Conservation (phyloP, 1,140 invertebrate genomes). For the Trichogramma pretiosum region DNA sequence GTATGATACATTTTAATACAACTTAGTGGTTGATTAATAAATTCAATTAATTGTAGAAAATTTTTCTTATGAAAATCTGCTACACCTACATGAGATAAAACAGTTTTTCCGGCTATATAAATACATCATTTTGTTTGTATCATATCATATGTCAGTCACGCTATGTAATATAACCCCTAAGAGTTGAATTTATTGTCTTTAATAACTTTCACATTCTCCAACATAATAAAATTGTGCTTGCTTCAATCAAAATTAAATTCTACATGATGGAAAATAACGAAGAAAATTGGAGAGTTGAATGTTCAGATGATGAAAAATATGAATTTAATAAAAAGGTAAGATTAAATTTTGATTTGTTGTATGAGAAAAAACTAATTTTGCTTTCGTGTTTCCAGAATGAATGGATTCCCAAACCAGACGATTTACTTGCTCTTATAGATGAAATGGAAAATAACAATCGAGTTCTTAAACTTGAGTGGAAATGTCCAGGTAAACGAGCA, state of each 20-base stretch:
- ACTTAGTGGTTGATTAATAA: too few species aligned
- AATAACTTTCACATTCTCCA: neutral
- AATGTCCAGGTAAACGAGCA: constrained; percentile 53
- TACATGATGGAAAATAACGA: constrained; percentile 42
- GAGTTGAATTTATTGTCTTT: too few species aligned
- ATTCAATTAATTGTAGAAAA: too few species aligned
- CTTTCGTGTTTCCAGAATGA: constrained; percentile 25
- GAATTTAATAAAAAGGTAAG: constrained; percentile 35
- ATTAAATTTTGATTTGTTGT: neutral
- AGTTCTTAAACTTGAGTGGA: constrained; percentile 52
- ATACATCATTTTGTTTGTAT: too few species aligned
- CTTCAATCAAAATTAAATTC: constrained; percentile 2
- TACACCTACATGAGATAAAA: too few species aligned
- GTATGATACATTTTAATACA: too few species aligned
- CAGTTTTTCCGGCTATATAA: too few species aligned
- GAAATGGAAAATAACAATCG: constrained; percentile 47
- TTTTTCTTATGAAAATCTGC: too few species aligned
- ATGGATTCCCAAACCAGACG: constrained; percentile 39
- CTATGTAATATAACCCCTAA: too few species aligned
- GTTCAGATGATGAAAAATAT: constrained; percentile 54
- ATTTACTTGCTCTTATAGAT: constrained; percentile 51
- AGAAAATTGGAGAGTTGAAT: constrained; percentile 48
- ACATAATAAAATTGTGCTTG: too few species aligned
- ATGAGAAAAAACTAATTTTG: constrained; percentile 1
- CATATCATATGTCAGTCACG: too few species aligned